Conservation (phyloP, 2,113 vertebrate species). For the Benitochromis conjunctus region DNA sequence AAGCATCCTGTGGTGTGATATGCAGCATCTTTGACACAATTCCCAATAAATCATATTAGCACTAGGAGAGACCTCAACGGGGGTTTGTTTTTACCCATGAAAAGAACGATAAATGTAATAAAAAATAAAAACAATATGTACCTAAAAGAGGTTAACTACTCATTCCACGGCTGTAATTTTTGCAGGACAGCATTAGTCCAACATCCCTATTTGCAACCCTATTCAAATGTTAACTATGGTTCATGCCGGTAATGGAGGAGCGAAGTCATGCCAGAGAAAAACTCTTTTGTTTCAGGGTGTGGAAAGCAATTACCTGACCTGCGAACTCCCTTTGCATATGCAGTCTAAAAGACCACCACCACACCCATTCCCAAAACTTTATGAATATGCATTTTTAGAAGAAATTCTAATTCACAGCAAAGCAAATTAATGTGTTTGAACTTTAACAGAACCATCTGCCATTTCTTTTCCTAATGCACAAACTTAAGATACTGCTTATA, state of each 20-base stretch:
- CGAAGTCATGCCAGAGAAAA: background rate
- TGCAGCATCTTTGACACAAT: background rate
- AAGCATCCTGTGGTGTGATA: background rate
- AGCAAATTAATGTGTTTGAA: background rate
- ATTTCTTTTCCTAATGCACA: background rate
- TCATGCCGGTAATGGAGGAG: background rate
- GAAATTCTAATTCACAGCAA: background rate
- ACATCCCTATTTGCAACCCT: background rate
- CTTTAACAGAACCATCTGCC: background rate
- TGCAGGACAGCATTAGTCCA: background rate
- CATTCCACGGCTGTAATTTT: too few species aligned
- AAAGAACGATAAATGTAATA: background rate
- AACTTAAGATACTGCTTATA: background rate
- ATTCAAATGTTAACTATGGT: background rate
- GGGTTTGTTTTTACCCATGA: background rate
- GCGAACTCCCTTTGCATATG: background rate
- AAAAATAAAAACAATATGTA: background rate
- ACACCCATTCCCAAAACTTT: background rate
- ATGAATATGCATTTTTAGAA: background rate
- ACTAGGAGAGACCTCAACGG: background rate
- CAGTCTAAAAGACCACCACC: background rate
- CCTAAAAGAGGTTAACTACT: background rate
- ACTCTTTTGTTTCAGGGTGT: background rate
- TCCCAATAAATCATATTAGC: background rate
- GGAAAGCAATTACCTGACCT: background rate